Conservation (phyloP, 2,797 vertebrate species). For the Enteromius viviparus region DNA sequence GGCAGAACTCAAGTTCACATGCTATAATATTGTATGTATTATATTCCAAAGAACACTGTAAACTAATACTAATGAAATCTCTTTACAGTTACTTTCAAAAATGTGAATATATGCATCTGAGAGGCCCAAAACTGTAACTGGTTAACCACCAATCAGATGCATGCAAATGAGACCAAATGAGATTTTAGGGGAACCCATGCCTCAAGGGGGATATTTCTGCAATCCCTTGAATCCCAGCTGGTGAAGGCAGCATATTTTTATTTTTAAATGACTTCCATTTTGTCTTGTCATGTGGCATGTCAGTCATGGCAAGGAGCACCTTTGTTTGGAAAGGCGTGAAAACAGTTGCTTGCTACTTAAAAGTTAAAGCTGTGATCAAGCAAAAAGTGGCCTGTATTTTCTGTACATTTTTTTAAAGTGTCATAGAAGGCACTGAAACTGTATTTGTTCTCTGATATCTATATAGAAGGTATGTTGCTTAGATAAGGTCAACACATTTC, state of each 20-base stretch:
- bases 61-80: not conserved
- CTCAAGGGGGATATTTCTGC: not conserved
- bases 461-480: too few species aligned
- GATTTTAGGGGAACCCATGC: not conserved
- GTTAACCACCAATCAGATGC: not conserved
- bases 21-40: not conserved
- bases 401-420: not conserved
- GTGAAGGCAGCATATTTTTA: not conserved
- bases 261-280: not conserved
- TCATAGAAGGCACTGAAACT: too few species aligned
- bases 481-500: too few species aligned
- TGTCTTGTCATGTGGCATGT: not conserved
- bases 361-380: too few species aligned
- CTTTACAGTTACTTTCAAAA: not conserved
- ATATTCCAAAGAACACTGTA: not conserved
- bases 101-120: not conserved
- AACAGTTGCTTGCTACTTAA: too few species aligned
- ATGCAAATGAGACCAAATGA: conserved; percentile 25
- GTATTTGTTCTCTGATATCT: too few species aligned
- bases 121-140: not conserved
- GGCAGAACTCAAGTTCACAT: not conserved
- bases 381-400: not conserved
- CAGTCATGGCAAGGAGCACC: not conserved
- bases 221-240: not conserved
- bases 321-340: not conserved